Evolutionary conservation across 1,140 invertebrate genomes (phyloP).

Genomic region (Sminthurinus signatus): DNA sequence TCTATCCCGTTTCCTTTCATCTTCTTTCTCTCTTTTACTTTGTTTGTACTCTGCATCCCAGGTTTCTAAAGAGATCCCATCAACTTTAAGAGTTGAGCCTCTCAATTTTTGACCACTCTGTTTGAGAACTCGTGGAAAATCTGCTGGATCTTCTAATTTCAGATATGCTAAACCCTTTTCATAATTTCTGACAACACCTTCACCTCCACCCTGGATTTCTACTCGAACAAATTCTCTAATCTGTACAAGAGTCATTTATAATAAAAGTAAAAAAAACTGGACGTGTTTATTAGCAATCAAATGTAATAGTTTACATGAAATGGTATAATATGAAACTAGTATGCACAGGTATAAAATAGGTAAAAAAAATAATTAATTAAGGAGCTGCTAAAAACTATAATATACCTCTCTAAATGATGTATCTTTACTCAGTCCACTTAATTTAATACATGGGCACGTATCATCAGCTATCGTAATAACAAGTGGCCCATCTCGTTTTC

Average conservation of each 20-base stretch:
- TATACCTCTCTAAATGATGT: conserved; percentile 30
- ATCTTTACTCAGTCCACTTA: conserved; percentile 29
- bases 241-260: conserved; percentile 13
- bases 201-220: conserved; percentile 25
- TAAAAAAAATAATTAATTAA: too few species aligned
- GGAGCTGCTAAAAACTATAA: too few species aligned
- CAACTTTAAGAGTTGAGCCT: conserved; percentile 17
- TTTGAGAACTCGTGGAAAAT: conserved; percentile 20
- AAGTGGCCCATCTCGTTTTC: neutral
- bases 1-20: neutral
- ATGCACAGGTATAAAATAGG: too few species aligned
- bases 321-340: too few species aligned
- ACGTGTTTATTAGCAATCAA: too few species aligned
- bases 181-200: conserved; percentile 30
- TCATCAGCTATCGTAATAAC: conserved; percentile 17
- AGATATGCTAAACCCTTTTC: conserved; percentile 29
- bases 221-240: conserved; percentile 35
- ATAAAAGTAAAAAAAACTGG: too few species aligned
- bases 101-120: conserved; percentile 26
- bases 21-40: neutral
- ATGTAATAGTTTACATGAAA: too few species aligned
- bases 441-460: conserved; percentile 20
- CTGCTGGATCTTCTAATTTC: conserved; percentile 22
- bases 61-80: conserved; percentile 25
- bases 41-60: conserved; percentile 14